Percentiles rank a stretch among this genome's conserved stretches.
phyloP scores from a whole-genome alignment of 1,140 invertebrate species.

The Hyposmocoma kahamanoa region DNA sequence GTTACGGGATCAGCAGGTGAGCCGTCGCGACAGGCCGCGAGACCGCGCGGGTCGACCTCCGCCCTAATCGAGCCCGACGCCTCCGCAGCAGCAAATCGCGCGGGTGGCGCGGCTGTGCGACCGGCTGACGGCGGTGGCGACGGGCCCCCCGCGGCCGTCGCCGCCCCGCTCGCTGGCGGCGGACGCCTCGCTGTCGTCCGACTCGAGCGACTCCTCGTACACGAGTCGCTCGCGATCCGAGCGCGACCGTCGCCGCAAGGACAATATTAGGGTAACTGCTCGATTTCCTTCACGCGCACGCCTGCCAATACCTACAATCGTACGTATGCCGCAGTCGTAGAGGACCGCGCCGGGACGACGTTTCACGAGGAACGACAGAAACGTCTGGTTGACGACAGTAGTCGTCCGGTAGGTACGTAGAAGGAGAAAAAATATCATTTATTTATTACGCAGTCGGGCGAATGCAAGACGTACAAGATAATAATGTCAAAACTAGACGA shows the following conservation, averaged over 20 bases:
- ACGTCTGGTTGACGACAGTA: too few species aligned
- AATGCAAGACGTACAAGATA: slow-evolving; percentile 59
- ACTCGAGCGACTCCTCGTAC: slow-evolving; percentile 12
- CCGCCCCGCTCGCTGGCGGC: neutral
- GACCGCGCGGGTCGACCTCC: too few species aligned
- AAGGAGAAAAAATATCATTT: too few species aligned
- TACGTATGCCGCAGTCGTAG: too few species aligned
- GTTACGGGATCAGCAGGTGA: slow-evolving; percentile 40
- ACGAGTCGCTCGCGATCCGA: neutral
- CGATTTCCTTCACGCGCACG: neutral
- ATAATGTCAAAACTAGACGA: slow-evolving; percentile 59
- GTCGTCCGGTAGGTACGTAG: too few species aligned
- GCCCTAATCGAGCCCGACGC: neutral
- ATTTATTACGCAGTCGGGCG: slow-evolving; percentile 38
- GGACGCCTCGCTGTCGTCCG: too few species aligned
- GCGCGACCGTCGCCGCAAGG: neutral
- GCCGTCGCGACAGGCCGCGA: neutral
- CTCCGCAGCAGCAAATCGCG: slow-evolving; percentile 29
- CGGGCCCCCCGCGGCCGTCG: neutral
- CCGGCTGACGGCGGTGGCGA: slow-evolving; percentile 16
- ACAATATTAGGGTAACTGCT: neutral
- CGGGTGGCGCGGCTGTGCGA: slow-evolving; percentile 46
- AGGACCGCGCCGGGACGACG: too few species aligned
- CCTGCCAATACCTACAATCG: too few species aligned
- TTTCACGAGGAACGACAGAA: too few species aligned